Conservation (phyloP, 2,888 invertebrate species). For the Mesoligia furuncula region DNA sequence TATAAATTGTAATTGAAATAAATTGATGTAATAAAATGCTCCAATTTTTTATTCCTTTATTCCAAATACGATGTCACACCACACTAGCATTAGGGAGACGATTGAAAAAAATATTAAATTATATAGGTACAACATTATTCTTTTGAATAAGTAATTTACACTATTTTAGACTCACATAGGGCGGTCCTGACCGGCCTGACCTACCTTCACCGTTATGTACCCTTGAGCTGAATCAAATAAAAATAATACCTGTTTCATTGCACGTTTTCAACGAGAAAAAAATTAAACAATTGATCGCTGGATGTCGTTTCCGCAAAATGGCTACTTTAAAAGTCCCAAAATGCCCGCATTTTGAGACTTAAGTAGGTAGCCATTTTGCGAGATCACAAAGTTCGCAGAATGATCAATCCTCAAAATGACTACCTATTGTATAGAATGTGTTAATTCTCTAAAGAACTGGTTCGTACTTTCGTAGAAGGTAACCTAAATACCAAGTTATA, state of each 20-base stretch:
- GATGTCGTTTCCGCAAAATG: constrained; percentile 3
- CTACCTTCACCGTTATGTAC: not conserved
- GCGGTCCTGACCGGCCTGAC: no score
- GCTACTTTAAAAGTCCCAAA: not conserved
- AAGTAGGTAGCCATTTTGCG: no score
- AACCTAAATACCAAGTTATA: not conserved
- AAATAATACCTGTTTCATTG: not conserved
- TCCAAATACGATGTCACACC: not conserved
- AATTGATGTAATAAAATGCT: constrained; percentile 53
- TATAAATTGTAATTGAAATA: constrained; percentile 67
- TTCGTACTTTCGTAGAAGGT: not conserved
- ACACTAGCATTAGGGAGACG: not conserved
- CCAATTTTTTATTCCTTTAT: constrained; percentile 5
- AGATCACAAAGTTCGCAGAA: not conserved
- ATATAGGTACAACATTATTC: not conserved
- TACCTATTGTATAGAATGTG: not conserved
- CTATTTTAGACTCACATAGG: not conserved
- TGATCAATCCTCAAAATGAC: not conserved
- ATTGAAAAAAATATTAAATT: not conserved
- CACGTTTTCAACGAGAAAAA: not conserved
- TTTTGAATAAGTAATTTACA: not conserved
- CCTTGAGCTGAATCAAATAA: not conserved
- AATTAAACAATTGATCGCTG: not conserved
- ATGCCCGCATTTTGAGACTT: no score
- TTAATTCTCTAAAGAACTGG: not conserved